phyloP scores from a whole-genome alignment of 2,888 invertebrate species.

The Conus canariensis region DNA sequence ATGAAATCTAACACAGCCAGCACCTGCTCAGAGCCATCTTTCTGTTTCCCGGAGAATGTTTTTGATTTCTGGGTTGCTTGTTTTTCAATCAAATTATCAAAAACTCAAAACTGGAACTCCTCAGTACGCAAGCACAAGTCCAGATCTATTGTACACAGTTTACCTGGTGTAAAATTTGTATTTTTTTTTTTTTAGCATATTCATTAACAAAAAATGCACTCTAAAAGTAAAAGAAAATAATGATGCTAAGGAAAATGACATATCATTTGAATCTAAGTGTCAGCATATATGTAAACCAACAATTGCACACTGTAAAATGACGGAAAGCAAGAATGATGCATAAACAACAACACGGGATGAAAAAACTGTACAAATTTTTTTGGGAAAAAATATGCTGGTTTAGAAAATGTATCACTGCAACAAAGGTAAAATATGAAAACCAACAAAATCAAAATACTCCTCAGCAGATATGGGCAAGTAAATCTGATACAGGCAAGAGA shows the following conservation, averaged over 20 bases:
- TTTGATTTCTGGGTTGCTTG: too few species aligned
- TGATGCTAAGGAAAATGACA: neutral
- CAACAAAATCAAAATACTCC: neutral
- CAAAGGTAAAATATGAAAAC: neutral
- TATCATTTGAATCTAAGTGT: neutral
- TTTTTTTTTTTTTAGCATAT: too few species aligned
- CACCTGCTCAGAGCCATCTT: too few species aligned
- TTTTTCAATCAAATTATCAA: too few species aligned
- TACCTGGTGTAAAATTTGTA: too few species aligned
- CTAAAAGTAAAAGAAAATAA: neutral
- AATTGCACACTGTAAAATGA: neutral
- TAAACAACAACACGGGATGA: neutral
- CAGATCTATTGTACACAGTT: too few species aligned
- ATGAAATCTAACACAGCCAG: too few species aligned
- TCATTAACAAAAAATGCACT: too few species aligned
- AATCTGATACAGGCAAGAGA: conserved; percentile 9
- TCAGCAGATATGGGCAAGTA: conserved; percentile 13
- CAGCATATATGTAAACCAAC: neutral
- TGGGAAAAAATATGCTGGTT: neutral
- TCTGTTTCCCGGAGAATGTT: too few species aligned
- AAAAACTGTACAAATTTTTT: neutral
- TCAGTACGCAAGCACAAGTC: too few species aligned
- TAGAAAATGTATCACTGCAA: conserved; percentile 20
- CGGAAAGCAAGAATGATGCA: neutral
- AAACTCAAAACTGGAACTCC: too few species aligned